Percentiles rank a stretch among this genome's conserved stretches.
Conservation (phyloP, 1,140 invertebrate species). For the Stenopsyche tienmushanensis region DNA sequence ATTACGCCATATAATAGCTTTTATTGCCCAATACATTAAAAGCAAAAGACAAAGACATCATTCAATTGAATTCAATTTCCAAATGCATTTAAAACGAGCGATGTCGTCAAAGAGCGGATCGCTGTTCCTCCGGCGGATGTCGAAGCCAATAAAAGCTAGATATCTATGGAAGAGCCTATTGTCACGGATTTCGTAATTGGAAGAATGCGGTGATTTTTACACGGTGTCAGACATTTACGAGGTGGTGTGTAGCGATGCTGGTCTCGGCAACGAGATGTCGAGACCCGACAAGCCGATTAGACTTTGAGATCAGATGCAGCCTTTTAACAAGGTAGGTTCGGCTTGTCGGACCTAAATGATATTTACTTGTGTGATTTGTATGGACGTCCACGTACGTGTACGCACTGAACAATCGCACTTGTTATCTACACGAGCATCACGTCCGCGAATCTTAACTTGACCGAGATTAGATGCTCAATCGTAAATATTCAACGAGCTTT, state of each 20-base stretch:
- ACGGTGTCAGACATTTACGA: background rate
- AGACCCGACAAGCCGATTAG: no score
- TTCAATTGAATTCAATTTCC: no score
- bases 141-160: background rate
- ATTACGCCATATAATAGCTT: no score
- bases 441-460: background rate
- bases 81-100: no score
- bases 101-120: no score
- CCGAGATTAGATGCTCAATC: background rate
- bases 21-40: no score
- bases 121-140: background rate
- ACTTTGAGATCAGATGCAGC: conserved; percentile 17
- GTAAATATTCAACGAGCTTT: background rate
- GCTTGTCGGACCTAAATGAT: conserved; percentile 10
- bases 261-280: background rate
- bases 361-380: conserved; percentile 35
- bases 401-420: conserved; percentile 26
- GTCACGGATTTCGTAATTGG: background rate
- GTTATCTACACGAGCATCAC: conserved; percentile 16
- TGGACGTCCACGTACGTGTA: conserved; percentile 17
- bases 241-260: background rate
- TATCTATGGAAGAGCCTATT: background rate
- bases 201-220: background rate
- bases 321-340: conserved; percentile 18
- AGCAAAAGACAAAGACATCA: no score